Percentiles rank a stretch among this genome's conserved stretches.
Conservation (phyloP, 2,797 vertebrate species). For the Gallinago stenura region DNA sequence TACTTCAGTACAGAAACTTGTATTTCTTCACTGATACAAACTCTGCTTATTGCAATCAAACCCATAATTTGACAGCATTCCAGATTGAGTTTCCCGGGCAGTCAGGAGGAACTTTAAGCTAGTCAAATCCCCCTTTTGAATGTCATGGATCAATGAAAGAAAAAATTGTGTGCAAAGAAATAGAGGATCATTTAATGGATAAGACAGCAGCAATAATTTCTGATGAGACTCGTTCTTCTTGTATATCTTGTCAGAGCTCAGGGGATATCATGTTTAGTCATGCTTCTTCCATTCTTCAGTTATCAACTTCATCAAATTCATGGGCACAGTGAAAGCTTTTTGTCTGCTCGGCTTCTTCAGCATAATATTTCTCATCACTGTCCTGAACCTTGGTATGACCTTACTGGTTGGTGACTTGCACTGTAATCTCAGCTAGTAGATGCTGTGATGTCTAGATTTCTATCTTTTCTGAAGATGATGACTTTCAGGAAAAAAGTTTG, state of each 20-base stretch:
- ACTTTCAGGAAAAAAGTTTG: background rate
- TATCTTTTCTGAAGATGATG: background rate
- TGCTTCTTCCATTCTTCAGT: background rate
- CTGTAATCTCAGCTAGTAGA: background rate
- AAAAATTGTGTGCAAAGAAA: background rate
- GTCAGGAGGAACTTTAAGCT: background rate
- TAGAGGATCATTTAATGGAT: background rate
- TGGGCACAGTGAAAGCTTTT: background rate
- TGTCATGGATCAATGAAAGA: background rate
- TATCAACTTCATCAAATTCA: background rate
- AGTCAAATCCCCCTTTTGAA: background rate
- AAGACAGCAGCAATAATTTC: background rate
- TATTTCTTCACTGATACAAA: background rate
- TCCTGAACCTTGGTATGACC: background rate
- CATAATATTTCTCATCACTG: background rate
- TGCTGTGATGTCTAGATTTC: background rate
- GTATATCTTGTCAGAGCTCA: background rate
- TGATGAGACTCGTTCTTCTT: background rate
- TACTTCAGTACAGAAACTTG: background rate
- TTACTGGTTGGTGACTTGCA: background rate
- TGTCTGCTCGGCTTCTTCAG: background rate
- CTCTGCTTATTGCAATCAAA: background rate
- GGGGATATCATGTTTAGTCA: background rate
- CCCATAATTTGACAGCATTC: background rate
- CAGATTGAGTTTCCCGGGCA: background rate